These are phyloP conservation scores for Microtus obscurus DNA, from an alignment of 2,797 vertebrate genomes.

Conservation along the genomic window DNA sequence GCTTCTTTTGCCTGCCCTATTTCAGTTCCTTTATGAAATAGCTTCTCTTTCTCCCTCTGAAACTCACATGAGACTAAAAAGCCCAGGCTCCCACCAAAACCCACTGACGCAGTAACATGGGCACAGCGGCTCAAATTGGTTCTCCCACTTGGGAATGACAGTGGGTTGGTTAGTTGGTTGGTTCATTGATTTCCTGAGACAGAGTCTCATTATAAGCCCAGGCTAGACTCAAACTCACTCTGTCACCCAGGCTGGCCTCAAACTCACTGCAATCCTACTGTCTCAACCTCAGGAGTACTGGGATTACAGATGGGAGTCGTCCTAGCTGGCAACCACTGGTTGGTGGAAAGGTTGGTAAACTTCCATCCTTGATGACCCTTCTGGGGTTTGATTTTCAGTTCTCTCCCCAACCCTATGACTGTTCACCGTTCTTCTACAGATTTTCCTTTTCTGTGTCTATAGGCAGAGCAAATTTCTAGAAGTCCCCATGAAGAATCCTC, in stretches of 20 bases:
- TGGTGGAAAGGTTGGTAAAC: not conserved
- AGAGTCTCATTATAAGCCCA: not conserved
- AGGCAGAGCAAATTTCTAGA: conserved; percentile 52
- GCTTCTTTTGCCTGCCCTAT: not conserved
- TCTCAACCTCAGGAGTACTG: not conserved
- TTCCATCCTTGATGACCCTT: not conserved
- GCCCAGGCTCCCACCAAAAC: not conserved
- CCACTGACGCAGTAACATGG: not conserved
- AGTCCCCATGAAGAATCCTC: conserved; percentile 9
- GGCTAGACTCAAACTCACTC: not conserved
- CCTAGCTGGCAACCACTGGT: not conserved
- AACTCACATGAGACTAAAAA: not conserved
- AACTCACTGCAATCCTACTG: not conserved
- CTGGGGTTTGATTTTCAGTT: not conserved
- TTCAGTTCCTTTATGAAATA: conserved; percentile 5
- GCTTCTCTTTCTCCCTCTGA: not conserved
- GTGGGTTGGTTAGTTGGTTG: not conserved
- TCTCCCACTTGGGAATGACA: not conserved
- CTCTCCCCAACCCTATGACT: not conserved
- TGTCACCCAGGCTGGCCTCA: not conserved
- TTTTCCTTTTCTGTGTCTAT: not conserved
- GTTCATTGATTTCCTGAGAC: not conserved
- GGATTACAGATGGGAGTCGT: not conserved
- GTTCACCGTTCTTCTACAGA: not conserved
- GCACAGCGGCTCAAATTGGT: not conserved